Evolutionary conservation across 2,888 invertebrate genomes (phyloP).

Genomic region (Gandaritis pyraliata): DNA sequence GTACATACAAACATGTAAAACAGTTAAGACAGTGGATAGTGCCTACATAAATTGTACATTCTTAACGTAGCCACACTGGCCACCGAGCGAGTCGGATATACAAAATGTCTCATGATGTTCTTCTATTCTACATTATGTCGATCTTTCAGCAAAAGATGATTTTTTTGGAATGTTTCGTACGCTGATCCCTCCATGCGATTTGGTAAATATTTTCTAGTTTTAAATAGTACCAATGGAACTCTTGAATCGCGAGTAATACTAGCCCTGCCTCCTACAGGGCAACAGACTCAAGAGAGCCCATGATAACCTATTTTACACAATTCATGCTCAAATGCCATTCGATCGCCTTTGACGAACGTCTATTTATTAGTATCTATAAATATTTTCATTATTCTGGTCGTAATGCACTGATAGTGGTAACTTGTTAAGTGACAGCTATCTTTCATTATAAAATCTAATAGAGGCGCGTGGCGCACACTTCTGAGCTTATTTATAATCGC

Average conservation of each 20-base stretch:
- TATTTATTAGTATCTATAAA: slow-evolving; percentile 33
- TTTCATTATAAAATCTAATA: slow-evolving; percentile 37
- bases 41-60: slow-evolving; percentile 48
- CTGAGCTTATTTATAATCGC: too few species aligned
- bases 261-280: slow-evolving; percentile 32
- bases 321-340: slow-evolving; percentile 27
- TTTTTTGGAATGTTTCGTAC: slow-evolving; percentile 46
- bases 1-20: slow-evolving; percentile 43
- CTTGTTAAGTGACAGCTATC: slow-evolving; percentile 42
- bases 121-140: slow-evolving; percentile 40
- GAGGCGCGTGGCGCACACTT: slow-evolving; percentile 38
- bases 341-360: slow-evolving; percentile 31
- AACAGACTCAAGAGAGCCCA: slow-evolving; percentile 27
- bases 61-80: slow-evolving; percentile 37
- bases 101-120: slow-evolving; percentile 36
- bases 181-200: slow-evolving; percentile 38
- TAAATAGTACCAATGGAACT: slow-evolving; percentile 26
- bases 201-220: slow-evolving; percentile 30
- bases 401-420: slow-evolving; percentile 38
- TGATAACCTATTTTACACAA: slow-evolving; percentile 24
- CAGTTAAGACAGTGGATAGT: slow-evolving; percentile 41
- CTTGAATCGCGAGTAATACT: slow-evolving; percentile 33
- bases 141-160: slow-evolving; percentile 37
- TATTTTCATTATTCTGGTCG: slow-evolving; percentile 33
- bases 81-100: slow-evolving; percentile 33